Evolutionary conservation across 2,888 invertebrate genomes (phyloP), one percentile per base, ranked within the genome.

Genomic region (Scotopteryx bipunctaria): DNA sequence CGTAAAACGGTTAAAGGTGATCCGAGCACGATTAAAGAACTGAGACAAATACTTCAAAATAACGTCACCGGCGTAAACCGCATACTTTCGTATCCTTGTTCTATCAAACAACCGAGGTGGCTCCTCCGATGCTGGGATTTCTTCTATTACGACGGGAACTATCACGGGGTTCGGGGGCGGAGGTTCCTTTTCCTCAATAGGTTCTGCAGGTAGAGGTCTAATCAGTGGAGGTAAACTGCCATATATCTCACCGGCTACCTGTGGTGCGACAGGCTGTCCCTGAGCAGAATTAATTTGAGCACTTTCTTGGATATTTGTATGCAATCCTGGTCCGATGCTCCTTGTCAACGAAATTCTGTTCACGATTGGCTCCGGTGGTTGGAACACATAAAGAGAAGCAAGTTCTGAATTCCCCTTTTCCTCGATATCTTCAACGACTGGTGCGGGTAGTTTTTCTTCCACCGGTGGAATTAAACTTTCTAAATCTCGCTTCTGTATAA

Each of bases 41-140:
- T 82, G 76, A 5, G 81, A 72, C 57, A 88, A 55, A 8, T 83
- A 64, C 55, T 82, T 76, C 16, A 86, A 63, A 33, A 88, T 69
- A 29, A 83, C 70, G 9, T 82, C 82, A n/a, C 86, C 83, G 19
- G 79, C 78, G 47, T 80, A 77, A 29, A 83, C 58, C 11, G 79
- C 82, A 27, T 78, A 68, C 33, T 71, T 23, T 73, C 5, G 80
- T 75, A 11, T 82, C 76, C 57, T 72, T 57, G 2, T 69, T 23
- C 5, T 71, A 33, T 48, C 21, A 2, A 48, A 44, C 14, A 48
- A n/a, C n/a, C n/a, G 53, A 2, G 37, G 41, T 16, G 44, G 40
- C 0, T 45, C 43, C 8, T 44, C 54, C 14, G 43, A 45, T 13
- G 41, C 36, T 9, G 40, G 50, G 2, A 48, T 41, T 25, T 40